Percentiles rank a stretch among this genome's conserved stretches.
phyloP scores from a whole-genome alignment of 2,888 invertebrate genomes.

The Temnothorax rugatulus region DNA sequence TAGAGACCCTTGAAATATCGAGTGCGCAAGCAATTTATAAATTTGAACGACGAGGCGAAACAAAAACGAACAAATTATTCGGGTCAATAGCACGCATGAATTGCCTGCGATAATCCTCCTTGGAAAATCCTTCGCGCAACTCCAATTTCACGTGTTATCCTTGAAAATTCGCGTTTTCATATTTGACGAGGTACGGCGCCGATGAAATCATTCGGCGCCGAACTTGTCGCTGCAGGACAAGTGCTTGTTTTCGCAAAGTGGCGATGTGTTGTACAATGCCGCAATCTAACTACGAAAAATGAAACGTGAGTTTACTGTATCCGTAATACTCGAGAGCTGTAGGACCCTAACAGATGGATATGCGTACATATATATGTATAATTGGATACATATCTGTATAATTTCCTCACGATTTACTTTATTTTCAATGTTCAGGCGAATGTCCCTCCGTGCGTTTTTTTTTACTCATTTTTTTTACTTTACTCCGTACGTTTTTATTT shows the following conservation, averaged over 20 bases:
- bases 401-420: neutral
- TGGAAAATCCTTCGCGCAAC: constrained; percentile 41
- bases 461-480: too few relatives aligned
- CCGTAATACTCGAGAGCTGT: neutral
- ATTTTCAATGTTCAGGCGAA: neutral
- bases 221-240: neutral
- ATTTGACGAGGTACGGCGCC: constrained; percentile 8
- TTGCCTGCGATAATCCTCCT: constrained; percentile 38
- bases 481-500: too few relatives aligned
- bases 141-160: constrained; percentile 41
- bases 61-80: constrained; percentile 19
- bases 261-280: neutral
- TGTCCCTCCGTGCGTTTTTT: neutral
- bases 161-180: constrained; percentile 42
- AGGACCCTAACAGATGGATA: too few relatives aligned
- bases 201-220: constrained; percentile 17
- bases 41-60: constrained; percentile 6
- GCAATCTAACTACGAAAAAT: neutral
- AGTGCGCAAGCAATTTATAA: neutral
- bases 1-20: neutral
- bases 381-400: neutral
- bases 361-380: neutral
- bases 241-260: constrained; percentile 8
- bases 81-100: constrained; percentile 21
- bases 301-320: neutral